Base-by-base conservation (phyloP, 2,888 invertebrate genomes). In the Parascotia fuliginaria region DNA sequence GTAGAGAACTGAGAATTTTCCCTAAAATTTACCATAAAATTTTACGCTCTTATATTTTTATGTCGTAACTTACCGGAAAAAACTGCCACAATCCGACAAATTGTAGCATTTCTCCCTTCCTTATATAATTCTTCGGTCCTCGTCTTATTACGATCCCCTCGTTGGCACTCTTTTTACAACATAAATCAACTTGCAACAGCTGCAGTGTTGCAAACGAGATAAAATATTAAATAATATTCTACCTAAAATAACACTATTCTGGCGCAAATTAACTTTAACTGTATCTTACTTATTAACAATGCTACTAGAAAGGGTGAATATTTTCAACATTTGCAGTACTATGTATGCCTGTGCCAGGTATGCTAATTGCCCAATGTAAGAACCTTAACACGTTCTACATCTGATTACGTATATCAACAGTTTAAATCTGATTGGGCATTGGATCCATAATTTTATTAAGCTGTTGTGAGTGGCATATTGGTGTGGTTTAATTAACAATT, bases 401-500 rank as follows among this genome's bases (percentile, higher is more conserved):
- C 60, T 60, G 62, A 67, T 63, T 59, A 59, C 56, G 42, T 55
- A 53, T 47, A 54, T 41, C 58, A 55, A 60, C 42, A 66, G 62
- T 73, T 70, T 71, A 71, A 74, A 71, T 81, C 68, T 63, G 63
- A 72, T 74, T 70, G 69, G 70, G 65, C 74, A 81, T 77, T 75
- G 77, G 70, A 60, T 71, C 62, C 59, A 74, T 81, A 78, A 81
- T 82, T 81, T 77, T 75, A 75, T 79, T 76, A 77, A 72, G 67
- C 73, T 70, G 56, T 77, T 80, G 73, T 77, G 79, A 78, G 73
- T 79, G 80, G 75, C 77, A 70, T 81, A 80, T 79, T 76, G 77
- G 75, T 73, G 77, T 13, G 78, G 79, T 81, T 85, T 85, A 87
- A 86, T 87, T 86, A 86, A 79, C 84, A 79, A 79, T 78, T 74